These are phyloP conservation scores for Glareola pratincola DNA, from an alignment of 2,113 vertebrate genomes.

Conservation along the genomic window DNA sequence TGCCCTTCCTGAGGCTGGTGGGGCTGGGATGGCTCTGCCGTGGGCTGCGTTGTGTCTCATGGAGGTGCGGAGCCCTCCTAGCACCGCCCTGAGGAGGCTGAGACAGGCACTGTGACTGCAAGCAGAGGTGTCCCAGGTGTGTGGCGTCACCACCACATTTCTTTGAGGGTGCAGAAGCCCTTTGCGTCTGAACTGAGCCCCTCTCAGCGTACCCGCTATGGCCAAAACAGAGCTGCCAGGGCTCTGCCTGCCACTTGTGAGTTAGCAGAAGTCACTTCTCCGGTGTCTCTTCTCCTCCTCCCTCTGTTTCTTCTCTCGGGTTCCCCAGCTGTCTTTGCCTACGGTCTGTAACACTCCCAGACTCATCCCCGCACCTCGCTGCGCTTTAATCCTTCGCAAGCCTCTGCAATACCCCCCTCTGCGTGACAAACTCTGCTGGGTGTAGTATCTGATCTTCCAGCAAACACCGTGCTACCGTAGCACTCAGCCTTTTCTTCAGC, in stretches of 20 bases:
- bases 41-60: background rate
- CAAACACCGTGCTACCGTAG: background rate
- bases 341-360: background rate
- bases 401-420: background rate
- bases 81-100: background rate
- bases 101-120: background rate
- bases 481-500: background rate
- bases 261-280: background rate
- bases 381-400: background rate
- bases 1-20: background rate
- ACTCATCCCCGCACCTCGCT: rapidly evolving
- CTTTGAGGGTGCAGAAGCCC: background rate
- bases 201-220: background rate
- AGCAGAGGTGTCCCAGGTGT: background rate
- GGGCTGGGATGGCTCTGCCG: background rate
- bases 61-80: background rate
- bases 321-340: background rate
- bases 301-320: background rate
- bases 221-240: background rate
- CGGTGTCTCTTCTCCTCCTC: background rate
- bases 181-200: background rate
- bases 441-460: background rate
- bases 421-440: background rate
- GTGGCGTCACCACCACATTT: background rate
- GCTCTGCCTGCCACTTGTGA: background rate